A percentile compares a stretch with the other conserved stretches of the same genome.
Evolutionary conservation across 2,113 vertebrate genomes (phyloP).

Genomic region (Nymphicus hollandicus): DNA sequence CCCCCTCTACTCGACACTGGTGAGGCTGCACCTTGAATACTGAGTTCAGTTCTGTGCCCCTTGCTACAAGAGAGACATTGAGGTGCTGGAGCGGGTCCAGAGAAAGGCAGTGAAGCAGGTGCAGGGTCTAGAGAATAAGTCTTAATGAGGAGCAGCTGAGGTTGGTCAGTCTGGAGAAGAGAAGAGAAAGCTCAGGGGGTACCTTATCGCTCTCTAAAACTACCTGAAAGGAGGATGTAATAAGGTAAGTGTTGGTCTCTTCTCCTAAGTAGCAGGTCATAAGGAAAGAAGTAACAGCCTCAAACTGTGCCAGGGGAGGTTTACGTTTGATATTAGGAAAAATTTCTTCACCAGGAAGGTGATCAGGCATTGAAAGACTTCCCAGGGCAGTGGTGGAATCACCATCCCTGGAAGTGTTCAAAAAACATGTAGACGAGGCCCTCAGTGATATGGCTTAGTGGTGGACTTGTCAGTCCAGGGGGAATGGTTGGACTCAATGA

Average conservation of each 20-base stretch:
- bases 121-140: no score
- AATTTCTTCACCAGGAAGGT: not conserved
- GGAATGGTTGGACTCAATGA: not conserved
- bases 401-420: not conserved
- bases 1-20: no score
- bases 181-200: not conserved
- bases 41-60: no score
- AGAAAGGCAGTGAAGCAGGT: no score
- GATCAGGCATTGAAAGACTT: not conserved
- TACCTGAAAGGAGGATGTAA: not conserved
- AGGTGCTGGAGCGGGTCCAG: no score
- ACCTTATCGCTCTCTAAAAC: not conserved
- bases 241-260: not conserved
- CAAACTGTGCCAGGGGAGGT: not conserved
- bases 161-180: not conserved
- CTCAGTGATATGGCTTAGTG: not conserved
- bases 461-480: not conserved
- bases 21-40: no score
- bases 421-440: not conserved
- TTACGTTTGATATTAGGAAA: not conserved
- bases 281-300: not conserved
- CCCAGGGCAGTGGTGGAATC: not conserved
- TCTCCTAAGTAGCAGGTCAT: not conserved
- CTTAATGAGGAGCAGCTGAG: not conserved
- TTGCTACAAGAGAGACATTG: no score